phyloP scores from a whole-genome alignment of 2,797 vertebrate species.

The Geotrypetes seraphini region DNA sequence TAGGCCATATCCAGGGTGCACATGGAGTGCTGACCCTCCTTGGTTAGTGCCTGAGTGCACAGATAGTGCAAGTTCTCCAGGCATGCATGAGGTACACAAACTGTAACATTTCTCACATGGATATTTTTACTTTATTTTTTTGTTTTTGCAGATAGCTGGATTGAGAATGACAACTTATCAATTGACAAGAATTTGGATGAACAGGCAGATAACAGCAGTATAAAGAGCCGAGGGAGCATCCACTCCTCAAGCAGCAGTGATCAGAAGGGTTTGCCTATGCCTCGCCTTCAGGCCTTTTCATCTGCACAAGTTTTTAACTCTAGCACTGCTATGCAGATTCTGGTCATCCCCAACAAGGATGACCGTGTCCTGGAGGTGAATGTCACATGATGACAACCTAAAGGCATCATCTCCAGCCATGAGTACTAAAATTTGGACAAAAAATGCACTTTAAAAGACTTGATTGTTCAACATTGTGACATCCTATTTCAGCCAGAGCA shows the following conservation, averaged over 20 bases:
- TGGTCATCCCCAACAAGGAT: slow-evolving; percentile 83
- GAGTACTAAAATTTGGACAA: slow-evolving; percentile 14
- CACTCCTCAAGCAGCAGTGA: slow-evolving; percentile 65
- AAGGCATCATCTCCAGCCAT: background rate
- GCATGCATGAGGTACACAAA: too few relatives aligned
- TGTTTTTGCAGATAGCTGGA: slow-evolving; percentile 75
- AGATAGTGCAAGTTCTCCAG: too few relatives aligned
- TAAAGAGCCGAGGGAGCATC: slow-evolving; percentile 72
- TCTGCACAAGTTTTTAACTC: slow-evolving; percentile 84
- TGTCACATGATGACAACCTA: slow-evolving; percentile 69
- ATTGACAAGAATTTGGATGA: slow-evolving; percentile 81
- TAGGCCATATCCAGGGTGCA: too few relatives aligned
- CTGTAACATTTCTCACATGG: too few relatives aligned
- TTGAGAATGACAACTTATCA: slow-evolving; percentile 86
- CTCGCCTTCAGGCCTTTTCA: slow-evolving; percentile 79
- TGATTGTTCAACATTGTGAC: slow-evolving; percentile 18
- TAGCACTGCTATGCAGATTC: slow-evolving; percentile 70
- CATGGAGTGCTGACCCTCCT: too few relatives aligned
- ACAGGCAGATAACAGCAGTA: slow-evolving; percentile 72
- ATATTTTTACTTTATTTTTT: too few relatives aligned
- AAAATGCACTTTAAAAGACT: slow-evolving; percentile 36
- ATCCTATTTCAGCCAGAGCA: background rate
- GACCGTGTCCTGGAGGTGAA: slow-evolving; percentile 93
- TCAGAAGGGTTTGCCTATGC: slow-evolving; percentile 77
- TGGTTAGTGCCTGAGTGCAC: too few relatives aligned